phyloP scores from a whole-genome alignment of 2,113 vertebrate species.

The Motacilla tschutschensis region DNA sequence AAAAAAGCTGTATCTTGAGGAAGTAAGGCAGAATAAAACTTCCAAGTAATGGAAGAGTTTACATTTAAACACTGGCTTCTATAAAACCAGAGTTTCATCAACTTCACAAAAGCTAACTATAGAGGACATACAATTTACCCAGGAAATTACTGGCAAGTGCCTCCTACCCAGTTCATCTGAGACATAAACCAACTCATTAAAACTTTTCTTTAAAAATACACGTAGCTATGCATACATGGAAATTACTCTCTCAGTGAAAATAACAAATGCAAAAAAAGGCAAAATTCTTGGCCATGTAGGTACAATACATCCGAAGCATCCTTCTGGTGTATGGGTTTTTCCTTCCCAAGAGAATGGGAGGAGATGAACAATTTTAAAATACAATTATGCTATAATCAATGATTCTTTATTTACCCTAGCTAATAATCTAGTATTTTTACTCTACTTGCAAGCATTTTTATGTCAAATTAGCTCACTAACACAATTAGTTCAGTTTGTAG shows the following conservation, averaged over 20 bases:
- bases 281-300: background rate
- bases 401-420: background rate
- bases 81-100: background rate
- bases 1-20: background rate
- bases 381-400: background rate
- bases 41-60: background rate
- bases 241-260: background rate
- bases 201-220: background rate
- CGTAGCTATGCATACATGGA: background rate
- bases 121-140: background rate
- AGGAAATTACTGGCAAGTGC: background rate
- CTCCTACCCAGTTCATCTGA: background rate
- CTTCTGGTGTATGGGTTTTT: background rate
- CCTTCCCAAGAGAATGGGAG: fast-evolving
- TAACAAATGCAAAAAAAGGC: background rate
- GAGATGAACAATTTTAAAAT: background rate
- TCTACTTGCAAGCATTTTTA: background rate
- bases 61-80: background rate
- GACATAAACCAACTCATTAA: background rate
- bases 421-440: background rate
- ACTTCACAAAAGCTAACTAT: background rate
- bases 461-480: background rate
- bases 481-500: background rate
- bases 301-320: background rate
- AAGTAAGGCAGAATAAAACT: background rate